Evolutionary conservation across 1,140 invertebrate genomes (phyloP), one percentile per base, ranked within the genome.

Genomic region (Papilio xuthus): DNA sequence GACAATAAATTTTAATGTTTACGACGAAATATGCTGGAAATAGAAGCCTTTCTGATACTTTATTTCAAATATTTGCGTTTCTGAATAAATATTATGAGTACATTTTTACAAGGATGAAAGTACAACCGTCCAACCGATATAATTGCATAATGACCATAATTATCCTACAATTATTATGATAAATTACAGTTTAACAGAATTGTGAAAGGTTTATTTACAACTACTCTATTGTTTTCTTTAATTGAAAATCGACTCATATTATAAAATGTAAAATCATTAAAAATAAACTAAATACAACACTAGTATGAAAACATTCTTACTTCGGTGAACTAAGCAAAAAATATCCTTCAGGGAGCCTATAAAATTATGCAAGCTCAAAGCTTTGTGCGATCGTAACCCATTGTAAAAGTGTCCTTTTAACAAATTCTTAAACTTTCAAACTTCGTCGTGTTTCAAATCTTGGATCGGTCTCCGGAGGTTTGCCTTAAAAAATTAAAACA

Each of bases 1-100:
- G 83, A 89, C 88, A 89, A 92, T 93, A 91, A 93, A 93, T 93
- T 93, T 93, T 93, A 93, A 93, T 92, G 91, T 85, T 80, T 81
- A 80, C 80, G 18, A 77, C 83, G 86, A 91, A 88, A 90, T 93
- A 93, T 91, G 90, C 44, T 67, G 32, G 32, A 32, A 20, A 37
- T 78, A 23, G 41, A 53, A 56, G 37, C 41, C 56, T 77, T 53
- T 72, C 28, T 4, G 32, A n/a, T 44, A 4, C 69, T 15, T 60
- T 71, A 50, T 72, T 60, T 78, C 50, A 60, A 76, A 37, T 60
- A 28, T 67, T 28, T 67, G 12, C 4, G 2, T 50, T 50, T 50
- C 47, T 50, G 18, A 50, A 50, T 18, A 50, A 18, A 18, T 15
- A 50, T 18, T 50, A 50, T n/a, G 18, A 4, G 47, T 50, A 28